Evolutionary conservation across 2,888 invertebrate genomes (phyloP).

Genomic region (Sphinx pinastri): DNA sequence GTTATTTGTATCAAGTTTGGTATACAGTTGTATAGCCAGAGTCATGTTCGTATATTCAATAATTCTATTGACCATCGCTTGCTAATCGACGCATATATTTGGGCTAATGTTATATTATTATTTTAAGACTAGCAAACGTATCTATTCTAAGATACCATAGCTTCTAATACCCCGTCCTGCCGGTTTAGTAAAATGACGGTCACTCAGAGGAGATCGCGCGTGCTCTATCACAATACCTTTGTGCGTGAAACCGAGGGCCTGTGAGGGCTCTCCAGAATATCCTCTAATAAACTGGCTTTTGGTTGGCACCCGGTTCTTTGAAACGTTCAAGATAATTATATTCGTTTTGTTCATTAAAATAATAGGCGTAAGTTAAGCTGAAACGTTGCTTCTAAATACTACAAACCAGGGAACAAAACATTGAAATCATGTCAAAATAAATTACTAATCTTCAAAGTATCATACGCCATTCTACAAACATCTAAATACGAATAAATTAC

Average conservation of each 20-base stretch:
- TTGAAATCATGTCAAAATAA: too few species aligned
- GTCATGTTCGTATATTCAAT: too few species aligned
- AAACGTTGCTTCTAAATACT: too few species aligned
- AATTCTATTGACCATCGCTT: too few species aligned
- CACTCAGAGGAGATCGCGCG: background rate
- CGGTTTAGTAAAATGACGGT: background rate
- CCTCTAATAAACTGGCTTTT: background rate
- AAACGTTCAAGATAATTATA: background rate
- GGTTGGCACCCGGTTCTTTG: background rate
- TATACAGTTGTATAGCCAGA: too few species aligned
- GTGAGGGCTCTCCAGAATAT: background rate
- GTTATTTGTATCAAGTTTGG: background rate
- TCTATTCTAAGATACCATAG: too few species aligned
- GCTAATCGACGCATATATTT: too few species aligned
- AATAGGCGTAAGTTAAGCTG: background rate
- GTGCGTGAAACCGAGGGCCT: background rate
- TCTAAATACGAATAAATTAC: background rate
- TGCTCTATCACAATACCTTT: conserved; percentile 6
- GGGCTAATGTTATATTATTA: too few species aligned
- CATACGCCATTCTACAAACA: background rate
- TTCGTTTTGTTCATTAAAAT: background rate
- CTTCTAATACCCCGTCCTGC: too few species aligned
- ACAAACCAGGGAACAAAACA: too few species aligned
- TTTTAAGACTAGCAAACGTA: too few species aligned
- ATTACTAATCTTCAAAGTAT: too few species aligned